These are phyloP conservation scores for Microctenopoma steveboyesi DNA, from an alignment of 2,797 vertebrate species.

Conservation along the genomic window DNA sequence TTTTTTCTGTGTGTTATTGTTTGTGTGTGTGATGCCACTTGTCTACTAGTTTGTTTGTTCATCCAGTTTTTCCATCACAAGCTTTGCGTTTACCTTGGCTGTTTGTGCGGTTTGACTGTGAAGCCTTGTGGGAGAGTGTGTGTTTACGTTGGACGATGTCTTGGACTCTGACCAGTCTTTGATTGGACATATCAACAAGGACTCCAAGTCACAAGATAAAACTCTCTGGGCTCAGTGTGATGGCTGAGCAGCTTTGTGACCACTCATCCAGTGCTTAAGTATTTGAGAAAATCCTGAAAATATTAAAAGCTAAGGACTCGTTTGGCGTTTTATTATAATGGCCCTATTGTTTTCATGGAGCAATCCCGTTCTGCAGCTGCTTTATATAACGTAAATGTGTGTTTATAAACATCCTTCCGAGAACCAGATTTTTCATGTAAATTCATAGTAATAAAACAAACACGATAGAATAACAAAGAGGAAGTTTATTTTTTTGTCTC, in stretches of 20 bases:
- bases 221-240: conserved; percentile 23
- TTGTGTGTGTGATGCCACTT: conserved; percentile 32
- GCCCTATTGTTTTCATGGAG: not conserved
- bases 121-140: conserved; percentile 79
- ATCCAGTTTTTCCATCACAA: conserved; percentile 76
- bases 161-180: conserved; percentile 62
- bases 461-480: not conserved
- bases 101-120: conserved; percentile 51
- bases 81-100: conserved; percentile 78
- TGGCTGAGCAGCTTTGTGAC: not conserved
- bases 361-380: not conserved
- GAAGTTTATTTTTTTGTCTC: too few species aligned
- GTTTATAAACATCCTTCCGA: not conserved
- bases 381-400: not conserved
- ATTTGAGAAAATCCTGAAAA: not conserved
- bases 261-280: not conserved
- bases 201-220: conserved; percentile 36
- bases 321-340: fast-evolving
- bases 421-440: not conserved
- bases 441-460: conserved; percentile 2
- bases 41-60: conserved; percentile 54
- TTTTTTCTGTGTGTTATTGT: conserved; percentile 18
- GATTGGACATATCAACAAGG: conserved; percentile 53
- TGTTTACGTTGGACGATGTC: conserved; percentile 79
- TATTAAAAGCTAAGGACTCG: not conserved